A percentile compares a stretch with the other conserved stretches of the same genome.
These are phyloP conservation scores for Otus sunia DNA, from an alignment of 2,113 vertebrate genomes.

Conservation along the genomic window DNA sequence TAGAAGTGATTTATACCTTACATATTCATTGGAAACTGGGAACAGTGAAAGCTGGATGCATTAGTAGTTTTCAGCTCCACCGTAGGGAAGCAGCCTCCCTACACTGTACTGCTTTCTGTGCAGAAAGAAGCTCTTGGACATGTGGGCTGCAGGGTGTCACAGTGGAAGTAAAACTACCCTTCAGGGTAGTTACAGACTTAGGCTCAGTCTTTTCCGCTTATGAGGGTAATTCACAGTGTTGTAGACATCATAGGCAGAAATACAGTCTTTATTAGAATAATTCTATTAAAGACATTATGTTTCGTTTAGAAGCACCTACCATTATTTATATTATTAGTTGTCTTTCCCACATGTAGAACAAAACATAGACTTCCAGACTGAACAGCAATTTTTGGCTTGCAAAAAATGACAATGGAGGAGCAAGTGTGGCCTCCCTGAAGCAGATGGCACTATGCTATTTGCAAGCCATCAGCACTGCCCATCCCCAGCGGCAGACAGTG, in stretches of 20 bases:
- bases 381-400: neutral
- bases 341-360: neutral
- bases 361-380: neutral
- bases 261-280: neutral
- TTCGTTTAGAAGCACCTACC: neutral
- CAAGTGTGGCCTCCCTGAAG: neutral
- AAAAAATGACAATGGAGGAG: neutral
- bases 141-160: neutral
- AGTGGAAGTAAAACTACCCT: neutral
- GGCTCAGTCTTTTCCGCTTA: neutral
- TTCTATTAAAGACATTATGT: neutral
- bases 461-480: neutral
- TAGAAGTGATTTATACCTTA: neutral
- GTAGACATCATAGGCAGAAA: neutral
- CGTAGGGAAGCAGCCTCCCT: neutral
- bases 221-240: neutral
- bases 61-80: neutral
- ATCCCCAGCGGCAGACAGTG: rapidly evolving
- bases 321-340: neutral
- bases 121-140: neutral
- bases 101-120: neutral
- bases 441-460: neutral
- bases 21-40: neutral
- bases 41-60: neutral
- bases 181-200: neutral